Percentiles rank a stretch among this genome's conserved stretches.
These are phyloP conservation scores for Heliothis virescens DNA, from an alignment of 1,140 invertebrate species.

Conservation along the genomic window DNA sequence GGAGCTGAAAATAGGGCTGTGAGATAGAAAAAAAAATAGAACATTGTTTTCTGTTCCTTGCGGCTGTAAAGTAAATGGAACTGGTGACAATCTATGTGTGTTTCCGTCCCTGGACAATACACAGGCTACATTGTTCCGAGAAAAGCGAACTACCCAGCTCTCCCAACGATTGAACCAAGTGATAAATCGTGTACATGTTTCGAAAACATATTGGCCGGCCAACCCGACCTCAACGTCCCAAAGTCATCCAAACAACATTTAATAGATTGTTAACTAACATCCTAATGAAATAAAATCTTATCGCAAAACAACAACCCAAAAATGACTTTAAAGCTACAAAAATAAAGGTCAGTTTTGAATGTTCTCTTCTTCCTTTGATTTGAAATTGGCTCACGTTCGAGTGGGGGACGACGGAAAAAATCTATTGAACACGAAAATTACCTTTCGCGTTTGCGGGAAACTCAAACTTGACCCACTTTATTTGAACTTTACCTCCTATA, in stretches of 20 bases:
- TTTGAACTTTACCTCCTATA: constrained; percentile 32
- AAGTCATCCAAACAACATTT: constrained; percentile 44
- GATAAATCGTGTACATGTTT: constrained; percentile 27
- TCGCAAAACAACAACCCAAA: neutral
- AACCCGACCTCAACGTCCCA: constrained; percentile 27
- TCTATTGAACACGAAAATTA: constrained; percentile 47
- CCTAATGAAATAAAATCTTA: constrained; percentile 43
- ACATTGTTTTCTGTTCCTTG: neutral
- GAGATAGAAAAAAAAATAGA: neutral
- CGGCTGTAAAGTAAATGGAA: neutral
- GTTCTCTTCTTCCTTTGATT: constrained; percentile 19
- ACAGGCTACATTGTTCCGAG: neutral
- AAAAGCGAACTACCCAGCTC: constrained; percentile 6
- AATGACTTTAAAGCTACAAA: neutral
- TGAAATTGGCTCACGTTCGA: constrained; percentile 44
- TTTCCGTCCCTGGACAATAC: constrained; percentile 11
- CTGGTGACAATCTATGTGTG: constrained; percentile 7
- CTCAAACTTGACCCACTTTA: constrained; percentile 41
- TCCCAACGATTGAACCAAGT: neutral
- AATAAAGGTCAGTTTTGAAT: constrained; percentile 14
- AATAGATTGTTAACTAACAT: constrained; percentile 44
- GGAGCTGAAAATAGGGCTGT: neutral
- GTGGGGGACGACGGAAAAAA: constrained; percentile 40
- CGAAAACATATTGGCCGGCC: constrained; percentile 17
- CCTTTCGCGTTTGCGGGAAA: constrained; percentile 40